Evolutionary conservation across 1,140 invertebrate species (phyloP), one percentile per base, ranked within the genome.

Genomic region (Eriocheir sinensis): DNA sequence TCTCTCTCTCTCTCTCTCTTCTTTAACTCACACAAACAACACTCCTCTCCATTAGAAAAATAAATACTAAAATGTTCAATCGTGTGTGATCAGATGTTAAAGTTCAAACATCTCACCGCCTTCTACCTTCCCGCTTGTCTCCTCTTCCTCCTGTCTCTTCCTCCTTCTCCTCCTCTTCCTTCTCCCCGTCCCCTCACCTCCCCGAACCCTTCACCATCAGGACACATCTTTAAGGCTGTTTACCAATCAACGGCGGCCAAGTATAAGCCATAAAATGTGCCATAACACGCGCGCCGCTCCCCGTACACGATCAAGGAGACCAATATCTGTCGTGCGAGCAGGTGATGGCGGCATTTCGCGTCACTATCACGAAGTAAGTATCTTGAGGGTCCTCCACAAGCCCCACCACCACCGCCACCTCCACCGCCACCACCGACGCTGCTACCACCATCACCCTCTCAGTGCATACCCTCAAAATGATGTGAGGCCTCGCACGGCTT

Each of bases 241-340:
- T 72, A n/a, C 60, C 60, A 72, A 72, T 72, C 60, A 72, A 72
- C 60, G 60, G 60, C 27, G 60, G 60, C 60, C 60, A n/a, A n/a
- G 60, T 72, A 72, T 72, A 72, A 72, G 60, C 60, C 27, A 72
- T 72, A 72, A 72, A 72, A 27, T 72, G 60, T 72, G 21, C 60
- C 60, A 72, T 72, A 72, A 72, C 60, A 72, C 60, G 27, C 60
- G 60, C 17, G 21, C 27, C 60, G 21, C n/a, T n/a, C 60, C 6
- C 60, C 27, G 3, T n/a, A 27, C 1, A 72, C 60, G 21, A 72
- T 72, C 60, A 21, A 12, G 1, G 12, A 72, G 17, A 72, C 60
- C 60, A 72, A n/a, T 72, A 72, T 72, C 60, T 72, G 27, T 27
- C 60, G 60, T 27, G 17, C 1, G 17, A 72, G 27, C 60, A 6